Conservation (phyloP, 2,888 invertebrate genomes). For the Caenorhabditis panamensis region DNA sequence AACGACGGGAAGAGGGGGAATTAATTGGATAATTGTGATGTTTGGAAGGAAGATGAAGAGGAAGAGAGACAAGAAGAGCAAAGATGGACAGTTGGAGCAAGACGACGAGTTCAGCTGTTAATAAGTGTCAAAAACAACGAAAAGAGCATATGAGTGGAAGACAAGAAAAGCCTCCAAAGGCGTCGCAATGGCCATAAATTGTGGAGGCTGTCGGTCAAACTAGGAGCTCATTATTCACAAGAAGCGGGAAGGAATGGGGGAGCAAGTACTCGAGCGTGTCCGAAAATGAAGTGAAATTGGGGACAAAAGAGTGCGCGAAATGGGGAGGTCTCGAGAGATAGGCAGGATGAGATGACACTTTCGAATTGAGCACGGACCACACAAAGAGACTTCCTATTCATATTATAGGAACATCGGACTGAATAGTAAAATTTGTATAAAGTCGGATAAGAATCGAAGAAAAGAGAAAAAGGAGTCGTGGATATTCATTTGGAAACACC, state of each 20-base stretch:
- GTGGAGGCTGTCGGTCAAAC: slow-evolving; percentile 41
- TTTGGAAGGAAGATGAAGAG: slow-evolving; percentile 8
- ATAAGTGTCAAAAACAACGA: background rate
- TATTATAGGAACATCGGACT: slow-evolving; percentile 28
- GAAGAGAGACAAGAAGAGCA: too few species aligned
- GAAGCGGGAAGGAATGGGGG: slow-evolving; percentile 22
- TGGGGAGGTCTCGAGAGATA: slow-evolving; percentile 3
- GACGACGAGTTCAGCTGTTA: background rate
- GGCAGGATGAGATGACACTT: slow-evolving; percentile 3
- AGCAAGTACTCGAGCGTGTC: slow-evolving; percentile 30
- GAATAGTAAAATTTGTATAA: background rate
- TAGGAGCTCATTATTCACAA: slow-evolving; percentile 60
- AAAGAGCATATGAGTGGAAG: background rate
- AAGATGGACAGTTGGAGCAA: too few species aligned
- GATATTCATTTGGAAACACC: background rate
- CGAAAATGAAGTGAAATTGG: slow-evolving; percentile 59
- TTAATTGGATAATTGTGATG: slow-evolving; percentile 35
- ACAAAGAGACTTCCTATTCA: slow-evolving; percentile 47
- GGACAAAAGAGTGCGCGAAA: slow-evolving; percentile 3
- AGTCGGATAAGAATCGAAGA: background rate
- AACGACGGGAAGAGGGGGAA: slow-evolving; percentile 18
- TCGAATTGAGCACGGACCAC: background rate
- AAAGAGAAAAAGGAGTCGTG: background rate
- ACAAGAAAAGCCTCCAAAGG: background rate
- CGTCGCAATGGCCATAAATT: slow-evolving; percentile 41